Evolutionary conservation across 2,797 vertebrate genomes (phyloP), one percentile per base, ranked within the genome.

Genomic region (Sebastes nivosus): DNA sequence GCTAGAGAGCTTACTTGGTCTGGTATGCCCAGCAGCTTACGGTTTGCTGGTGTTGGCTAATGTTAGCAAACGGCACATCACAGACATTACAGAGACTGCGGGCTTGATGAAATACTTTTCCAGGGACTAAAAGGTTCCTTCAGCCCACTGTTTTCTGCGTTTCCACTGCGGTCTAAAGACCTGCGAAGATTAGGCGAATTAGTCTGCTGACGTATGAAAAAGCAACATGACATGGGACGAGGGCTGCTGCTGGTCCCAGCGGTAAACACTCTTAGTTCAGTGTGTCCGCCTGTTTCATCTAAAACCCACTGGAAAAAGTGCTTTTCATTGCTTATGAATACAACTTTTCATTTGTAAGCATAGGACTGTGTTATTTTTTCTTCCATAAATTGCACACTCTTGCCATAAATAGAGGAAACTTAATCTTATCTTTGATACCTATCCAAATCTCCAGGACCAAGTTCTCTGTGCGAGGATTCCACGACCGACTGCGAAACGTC

Each of bases 361-460:
- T 9, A 30, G 3, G 13, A 8, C 46, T 36, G 24, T 54, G 16
- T 8, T n/a, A 22, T 27, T 46, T 24, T 10, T 66, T 22, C 6
- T 14, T 36, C 30, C 13, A 24, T 8, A 22, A 34, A 20, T 34
- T 1, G 14, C 30, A 71, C 2, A 0, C 8, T n/a, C 8, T 34
- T 22, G 7, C 22, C 65, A 59, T 66, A 34, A 34, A 50, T 29
- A 6, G 25, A 70, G 64, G 12, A 64, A 29, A 63, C 5, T 54
- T 4, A 18, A 58, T 70, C 4, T 2, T 13, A 25, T 58, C 11
- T 63, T 6, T 20, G 8, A 6, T 90, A 94, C 63, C 50, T 52
- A 93, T 66, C 6, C 55, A 25, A 68, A 91, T 86, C 60, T 90
- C 79, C 76, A 95, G 88, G 29, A 78, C 25, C 63, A 93, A 79